Evolutionary conservation across 2,113 vertebrate species (phyloP).

Genomic region (Manacus vitellinus): DNA sequence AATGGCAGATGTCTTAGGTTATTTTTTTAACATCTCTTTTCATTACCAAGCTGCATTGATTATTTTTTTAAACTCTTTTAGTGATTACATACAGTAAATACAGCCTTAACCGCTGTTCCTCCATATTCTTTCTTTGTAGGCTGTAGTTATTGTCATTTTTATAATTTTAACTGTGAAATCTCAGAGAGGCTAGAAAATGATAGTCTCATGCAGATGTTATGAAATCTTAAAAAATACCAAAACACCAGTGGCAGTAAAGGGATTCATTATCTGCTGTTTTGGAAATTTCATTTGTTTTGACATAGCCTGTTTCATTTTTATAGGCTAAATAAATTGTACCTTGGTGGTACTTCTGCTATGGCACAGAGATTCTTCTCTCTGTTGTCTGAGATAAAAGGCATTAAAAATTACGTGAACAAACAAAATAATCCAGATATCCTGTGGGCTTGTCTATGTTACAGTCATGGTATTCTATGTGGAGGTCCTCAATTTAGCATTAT

Average conservation of each 20-base stretch:
- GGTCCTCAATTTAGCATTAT: background rate
- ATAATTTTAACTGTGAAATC: background rate
- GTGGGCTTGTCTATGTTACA: background rate
- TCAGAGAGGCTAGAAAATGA: background rate
- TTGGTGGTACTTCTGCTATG: background rate
- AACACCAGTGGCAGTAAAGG: background rate
- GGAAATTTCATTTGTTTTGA: background rate
- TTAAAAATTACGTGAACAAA: background rate
- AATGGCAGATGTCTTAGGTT: background rate
- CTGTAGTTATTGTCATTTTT: background rate
- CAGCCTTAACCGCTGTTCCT: background rate
- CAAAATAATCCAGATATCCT: background rate
- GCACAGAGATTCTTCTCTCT: background rate
- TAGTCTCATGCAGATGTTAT: background rate
- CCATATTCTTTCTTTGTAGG: background rate
- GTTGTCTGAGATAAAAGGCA: background rate
- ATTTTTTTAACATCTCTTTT: background rate
- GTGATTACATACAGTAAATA: background rate
- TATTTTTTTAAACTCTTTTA: background rate
- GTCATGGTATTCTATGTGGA: background rate
- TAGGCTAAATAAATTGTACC: background rate
- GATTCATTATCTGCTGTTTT: background rate
- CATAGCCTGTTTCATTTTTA: constrained; percentile 9
- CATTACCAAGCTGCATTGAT: background rate
- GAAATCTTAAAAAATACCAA: background rate